Base-by-base conservation (phyloP, 2,113 vertebrate genomes). In the Urocynchramus pylzowi region DNA sequence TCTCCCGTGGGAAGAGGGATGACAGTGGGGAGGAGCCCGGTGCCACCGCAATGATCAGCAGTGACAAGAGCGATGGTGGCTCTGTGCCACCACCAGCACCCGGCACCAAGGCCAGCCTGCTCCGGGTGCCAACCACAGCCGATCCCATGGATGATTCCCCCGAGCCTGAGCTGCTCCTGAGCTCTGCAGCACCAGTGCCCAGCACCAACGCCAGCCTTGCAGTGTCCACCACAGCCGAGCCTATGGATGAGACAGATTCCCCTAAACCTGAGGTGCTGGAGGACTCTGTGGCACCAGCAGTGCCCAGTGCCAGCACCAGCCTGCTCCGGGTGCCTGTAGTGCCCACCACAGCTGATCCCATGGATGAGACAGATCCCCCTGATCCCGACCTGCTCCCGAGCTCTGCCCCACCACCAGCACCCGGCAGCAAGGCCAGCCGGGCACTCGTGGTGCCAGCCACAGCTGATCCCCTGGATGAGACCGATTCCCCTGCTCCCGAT, bases 241-340 rank as follows among this genome's bases (percentile, higher is more conserved):
- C 22, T 0, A 1, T 12, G 81, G 85, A 82, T 4, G 85, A 92
- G 33, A 67, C 64, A 4, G 52, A 85, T 19, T 23, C 89, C 30
- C 64, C 56, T 1, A 2, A 14, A 0, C 77, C 61, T 0, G 27
- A 42, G 0, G 2, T 6, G 3, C 20, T 56, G n/a, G 10, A 30
- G 77, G 7, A n/a, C 31, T 81, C 84, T 3, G 23, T 2, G 14
- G 6, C 54, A 13, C 5, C 74, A 3, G 0, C 49, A 3, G 35
- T 0, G 0, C 19, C 45, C 11, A 8, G 33, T 3, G 4, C 61
- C 82, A 30, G 7, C 2, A 1, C 37, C 69, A 73, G 17, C n/a
- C 52, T 14, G 26, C 15, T 4, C 6, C 0, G 0, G 9, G 42
- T 6, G 1, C 7, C 4, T 0, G 2, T 0, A 1, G 68, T 2